Percentiles rank a stretch among this genome's conserved stretches.
These are phyloP conservation scores for Cylloceria caligata DNA, from an alignment of 2,888 invertebrate genomes.

Conservation along the genomic window DNA sequence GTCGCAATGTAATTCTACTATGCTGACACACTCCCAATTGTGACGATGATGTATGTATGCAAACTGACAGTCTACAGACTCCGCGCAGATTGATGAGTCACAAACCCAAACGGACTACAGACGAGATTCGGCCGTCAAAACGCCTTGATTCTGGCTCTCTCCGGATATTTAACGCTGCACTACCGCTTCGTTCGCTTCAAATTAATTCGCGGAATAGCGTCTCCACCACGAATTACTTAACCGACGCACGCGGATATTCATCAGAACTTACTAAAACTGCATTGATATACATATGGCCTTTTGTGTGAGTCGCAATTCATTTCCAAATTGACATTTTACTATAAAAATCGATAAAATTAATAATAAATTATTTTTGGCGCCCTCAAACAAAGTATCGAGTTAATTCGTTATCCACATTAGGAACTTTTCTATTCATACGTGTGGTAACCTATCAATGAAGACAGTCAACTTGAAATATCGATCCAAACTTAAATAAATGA, in stretches of 20 bases:
- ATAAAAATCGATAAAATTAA: no score
- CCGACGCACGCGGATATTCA: slow-evolving; percentile 12
- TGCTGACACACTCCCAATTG: slow-evolving; percentile 11
- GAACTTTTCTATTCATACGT: no score
- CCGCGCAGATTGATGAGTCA: slow-evolving; percentile 55
- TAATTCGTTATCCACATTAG: no score
- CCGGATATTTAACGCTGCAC: background rate
- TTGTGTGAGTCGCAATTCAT: background rate
- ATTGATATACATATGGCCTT: background rate
- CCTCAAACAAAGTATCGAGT: no score
- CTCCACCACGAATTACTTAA: slow-evolving; percentile 32
- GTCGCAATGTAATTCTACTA: slow-evolving; percentile 45
- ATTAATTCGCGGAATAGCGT: slow-evolving; percentile 55
- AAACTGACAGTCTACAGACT: slow-evolving; percentile 23
- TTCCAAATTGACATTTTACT: background rate
- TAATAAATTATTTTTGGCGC: no score
- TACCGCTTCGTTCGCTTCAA: slow-evolving; percentile 14
- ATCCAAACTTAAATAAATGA: no score
- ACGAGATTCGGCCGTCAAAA: slow-evolving; percentile 48
- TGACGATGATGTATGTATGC: background rate
- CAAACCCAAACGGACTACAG: slow-evolving; percentile 34
- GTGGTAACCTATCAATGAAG: no score
- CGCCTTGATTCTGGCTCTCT: slow-evolving; percentile 21
- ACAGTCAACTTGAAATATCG: no score
- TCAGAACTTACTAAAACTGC: background rate